Percentiles rank a stretch among this genome's conserved stretches.
Evolutionary conservation across 2,113 vertebrate species (phyloP).

Genomic region (Anser cygnoides): DNA sequence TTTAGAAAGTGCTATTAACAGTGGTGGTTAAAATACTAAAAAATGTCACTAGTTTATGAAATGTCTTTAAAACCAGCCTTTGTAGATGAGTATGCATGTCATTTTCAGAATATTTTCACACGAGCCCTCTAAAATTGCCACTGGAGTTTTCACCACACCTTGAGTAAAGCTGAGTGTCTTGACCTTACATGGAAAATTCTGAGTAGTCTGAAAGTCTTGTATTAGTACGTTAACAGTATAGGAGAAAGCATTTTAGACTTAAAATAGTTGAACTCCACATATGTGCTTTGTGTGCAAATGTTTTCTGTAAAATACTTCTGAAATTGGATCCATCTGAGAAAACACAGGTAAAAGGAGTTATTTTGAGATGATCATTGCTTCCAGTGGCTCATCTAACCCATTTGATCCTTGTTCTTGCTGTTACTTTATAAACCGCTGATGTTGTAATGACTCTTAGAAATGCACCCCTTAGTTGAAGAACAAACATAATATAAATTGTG

Average conservation of each 20-base stretch:
- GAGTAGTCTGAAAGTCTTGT: constrained; percentile 28
- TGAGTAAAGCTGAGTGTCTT: constrained; percentile 28
- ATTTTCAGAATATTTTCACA: constrained; percentile 1
- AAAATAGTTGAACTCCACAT: not conserved
- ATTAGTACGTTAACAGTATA: not conserved
- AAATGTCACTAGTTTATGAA: not conserved
- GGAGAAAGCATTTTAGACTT: not conserved
- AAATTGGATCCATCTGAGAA: not conserved
- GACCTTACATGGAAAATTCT: constrained; percentile 47
- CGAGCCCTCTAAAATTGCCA: not conserved
- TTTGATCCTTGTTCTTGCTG: not conserved
- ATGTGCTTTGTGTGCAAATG: not conserved
- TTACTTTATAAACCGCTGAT: not conserved
- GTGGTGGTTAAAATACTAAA: not conserved
- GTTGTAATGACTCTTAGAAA: not conserved
- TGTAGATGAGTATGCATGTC: not conserved
- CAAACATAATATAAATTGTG: not conserved
- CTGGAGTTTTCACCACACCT: constrained; percentile 24
- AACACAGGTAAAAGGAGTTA: not conserved
- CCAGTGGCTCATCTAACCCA: not conserved
- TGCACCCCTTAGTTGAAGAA: not conserved
- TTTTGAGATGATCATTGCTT: not conserved
- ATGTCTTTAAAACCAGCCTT: not conserved
- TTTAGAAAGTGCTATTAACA: not conserved
- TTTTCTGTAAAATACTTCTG: not conserved